These are phyloP conservation scores for Cariama cristata DNA, from an alignment of 2,113 vertebrate species.

Conservation along the genomic window DNA sequence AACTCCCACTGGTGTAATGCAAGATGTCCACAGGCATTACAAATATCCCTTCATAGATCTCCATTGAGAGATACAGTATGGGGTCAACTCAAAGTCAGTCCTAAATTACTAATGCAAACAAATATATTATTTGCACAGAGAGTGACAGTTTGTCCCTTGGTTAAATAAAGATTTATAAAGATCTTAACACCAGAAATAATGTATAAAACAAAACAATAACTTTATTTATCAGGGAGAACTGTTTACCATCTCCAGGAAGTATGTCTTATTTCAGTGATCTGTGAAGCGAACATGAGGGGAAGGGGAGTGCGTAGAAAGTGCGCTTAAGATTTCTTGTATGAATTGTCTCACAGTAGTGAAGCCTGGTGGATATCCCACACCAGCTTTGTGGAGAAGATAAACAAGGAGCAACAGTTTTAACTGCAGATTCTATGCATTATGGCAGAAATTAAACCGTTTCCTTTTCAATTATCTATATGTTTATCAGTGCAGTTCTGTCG, in stretches of 20 bases:
- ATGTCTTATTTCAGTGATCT: not conserved
- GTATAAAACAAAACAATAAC: slow-evolving; percentile 60
- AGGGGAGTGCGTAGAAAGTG: not conserved
- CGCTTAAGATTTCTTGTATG: not conserved
- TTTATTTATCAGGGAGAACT: slow-evolving; percentile 23
- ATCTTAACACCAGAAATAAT: slow-evolving; percentile 61
- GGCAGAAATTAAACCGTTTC: not conserved
- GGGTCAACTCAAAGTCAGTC: slow-evolving; percentile 77
- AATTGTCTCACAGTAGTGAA: not conserved
- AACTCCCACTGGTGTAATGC: slow-evolving; percentile 70
- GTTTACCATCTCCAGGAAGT: slow-evolving; percentile 33
- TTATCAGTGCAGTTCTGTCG: not conserved
- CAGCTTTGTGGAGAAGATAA: not conserved
- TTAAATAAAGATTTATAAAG: slow-evolving; percentile 71
- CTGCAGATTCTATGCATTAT: not conserved
- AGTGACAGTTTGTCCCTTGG: slow-evolving; percentile 47
- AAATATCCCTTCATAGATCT: slow-evolving; percentile 70
- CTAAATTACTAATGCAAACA: slow-evolving; percentile 74
- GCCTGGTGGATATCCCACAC: not conserved
- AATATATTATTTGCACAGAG: slow-evolving; percentile 70
- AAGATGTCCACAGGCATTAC: slow-evolving; percentile 72
- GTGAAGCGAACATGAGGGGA: not conserved
- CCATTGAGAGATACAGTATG: slow-evolving; percentile 60
- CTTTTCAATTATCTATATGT: not conserved
- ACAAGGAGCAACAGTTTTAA: not conserved